These are phyloP conservation scores for Semicossyphus pulcher DNA, from an alignment of 2,113 vertebrate genomes.

Conservation along the genomic window DNA sequence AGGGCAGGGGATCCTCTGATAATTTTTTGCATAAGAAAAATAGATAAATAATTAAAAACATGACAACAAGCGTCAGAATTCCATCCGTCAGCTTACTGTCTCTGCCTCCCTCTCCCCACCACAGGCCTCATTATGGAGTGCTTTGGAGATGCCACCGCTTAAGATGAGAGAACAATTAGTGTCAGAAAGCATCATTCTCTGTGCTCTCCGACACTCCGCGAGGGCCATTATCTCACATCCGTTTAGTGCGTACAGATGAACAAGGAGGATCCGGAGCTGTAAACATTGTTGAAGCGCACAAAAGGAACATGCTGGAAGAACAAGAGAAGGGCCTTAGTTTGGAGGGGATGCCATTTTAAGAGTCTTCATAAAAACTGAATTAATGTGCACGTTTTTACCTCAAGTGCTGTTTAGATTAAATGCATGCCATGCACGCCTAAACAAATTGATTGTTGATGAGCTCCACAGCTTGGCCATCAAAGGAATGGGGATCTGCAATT, in stretches of 20 bases:
- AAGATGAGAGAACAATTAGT: slow-evolving; percentile 74
- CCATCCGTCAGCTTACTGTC: slow-evolving; percentile 29
- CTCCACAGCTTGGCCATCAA: neutral
- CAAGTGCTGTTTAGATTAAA: neutral
- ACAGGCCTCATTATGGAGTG: slow-evolving; percentile 46
- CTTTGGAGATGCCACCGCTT: slow-evolving; percentile 54
- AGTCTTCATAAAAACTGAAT: neutral
- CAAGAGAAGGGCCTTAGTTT: neutral
- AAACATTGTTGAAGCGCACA: slow-evolving; percentile 47
- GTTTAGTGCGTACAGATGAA: slow-evolving; percentile 51
- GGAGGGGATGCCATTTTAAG: neutral
- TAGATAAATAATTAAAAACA: slow-evolving; percentile 27
- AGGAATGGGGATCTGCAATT: neutral
- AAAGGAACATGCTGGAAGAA: slow-evolving; percentile 4
- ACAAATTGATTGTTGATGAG: slow-evolving; percentile 5
- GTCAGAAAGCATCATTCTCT: slow-evolving; percentile 58
- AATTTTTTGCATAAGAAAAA: neutral
- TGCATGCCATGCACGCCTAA: neutral
- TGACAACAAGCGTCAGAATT: slow-evolving; percentile 32
- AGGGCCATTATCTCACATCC: slow-evolving; percentile 58
- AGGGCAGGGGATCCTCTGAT: slow-evolving; percentile 20
- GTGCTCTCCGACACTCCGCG: slow-evolving; percentile 28
- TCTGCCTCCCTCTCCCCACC: slow-evolving; percentile 1
- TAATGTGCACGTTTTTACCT: slow-evolving; percentile 1
- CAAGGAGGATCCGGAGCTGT: slow-evolving; percentile 21